Conservation (phyloP, 2,888 invertebrate genomes). For the Anoplius nigerrimus region DNA sequence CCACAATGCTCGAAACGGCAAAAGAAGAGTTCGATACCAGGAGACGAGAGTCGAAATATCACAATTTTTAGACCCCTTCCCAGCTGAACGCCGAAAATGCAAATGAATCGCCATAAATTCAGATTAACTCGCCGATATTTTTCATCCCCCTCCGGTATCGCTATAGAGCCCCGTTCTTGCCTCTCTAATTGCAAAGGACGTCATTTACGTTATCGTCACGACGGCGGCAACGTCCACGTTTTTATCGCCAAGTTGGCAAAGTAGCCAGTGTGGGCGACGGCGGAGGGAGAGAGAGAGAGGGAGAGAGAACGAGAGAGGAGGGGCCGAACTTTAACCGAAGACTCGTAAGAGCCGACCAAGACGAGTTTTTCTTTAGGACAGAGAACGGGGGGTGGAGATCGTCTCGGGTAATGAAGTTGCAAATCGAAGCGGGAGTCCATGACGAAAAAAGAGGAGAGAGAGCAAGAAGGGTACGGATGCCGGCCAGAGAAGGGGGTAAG, state of each 20-base stretch:
- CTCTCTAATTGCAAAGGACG: slow-evolving; percentile 5
- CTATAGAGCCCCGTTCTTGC: not conserved
- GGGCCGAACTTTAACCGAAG: slow-evolving; percentile 39
- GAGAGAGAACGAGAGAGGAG: not conserved
- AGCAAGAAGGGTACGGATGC: too few relatives aligned
- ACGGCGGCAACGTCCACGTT: not conserved
- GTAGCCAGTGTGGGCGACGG: not conserved
- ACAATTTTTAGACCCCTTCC: too few relatives aligned
- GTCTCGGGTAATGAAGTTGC: slow-evolving; percentile 54
- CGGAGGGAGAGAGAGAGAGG: not conserved
- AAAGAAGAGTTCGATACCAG: too few relatives aligned
- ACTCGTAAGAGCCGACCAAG: slow-evolving; percentile 29
- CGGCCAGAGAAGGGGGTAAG: too few relatives aligned
- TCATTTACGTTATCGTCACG: slow-evolving; percentile 5
- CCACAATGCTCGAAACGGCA: too few relatives aligned
- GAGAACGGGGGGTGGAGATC: slow-evolving; percentile 22
- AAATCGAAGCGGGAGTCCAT: slow-evolving; percentile 45
- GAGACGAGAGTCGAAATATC: too few relatives aligned
- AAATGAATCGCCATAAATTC: too few relatives aligned
- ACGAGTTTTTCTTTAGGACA: slow-evolving; percentile 38
- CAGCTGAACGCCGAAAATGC: too few relatives aligned
- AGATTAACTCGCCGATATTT: too few relatives aligned
- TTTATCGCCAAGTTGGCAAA: slow-evolving; percentile 9
- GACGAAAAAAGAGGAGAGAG: slow-evolving; percentile 3
- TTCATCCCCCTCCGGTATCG: too few relatives aligned